Evolutionary conservation across 2,888 invertebrate species (phyloP).

Genomic region (Pterostichus niger): DNA sequence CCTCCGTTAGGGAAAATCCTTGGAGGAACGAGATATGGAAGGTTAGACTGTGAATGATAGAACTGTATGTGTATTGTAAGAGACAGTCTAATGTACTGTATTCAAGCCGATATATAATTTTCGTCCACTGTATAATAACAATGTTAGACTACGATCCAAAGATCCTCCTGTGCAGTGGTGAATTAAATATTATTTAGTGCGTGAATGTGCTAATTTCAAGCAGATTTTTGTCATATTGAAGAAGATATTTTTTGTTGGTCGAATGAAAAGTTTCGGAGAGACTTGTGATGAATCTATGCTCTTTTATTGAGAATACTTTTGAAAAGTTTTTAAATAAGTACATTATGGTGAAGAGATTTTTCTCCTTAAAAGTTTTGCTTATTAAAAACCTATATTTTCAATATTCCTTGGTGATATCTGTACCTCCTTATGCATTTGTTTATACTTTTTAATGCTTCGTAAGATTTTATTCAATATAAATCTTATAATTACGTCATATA

Average conservation of each 20-base stretch:
- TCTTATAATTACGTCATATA: too few species aligned
- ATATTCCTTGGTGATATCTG: too few species aligned
- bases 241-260: neutral
- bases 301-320: slow-evolving; percentile 57
- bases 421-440: too few species aligned
- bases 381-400: slow-evolving; percentile 42
- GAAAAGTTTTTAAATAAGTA: slow-evolving; percentile 34
- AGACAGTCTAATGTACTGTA: slow-evolving; percentile 28
- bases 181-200: slow-evolving; percentile 53
- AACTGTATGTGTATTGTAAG: neutral
- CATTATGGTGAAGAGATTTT: slow-evolving; percentile 27
- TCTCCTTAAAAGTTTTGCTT: slow-evolving; percentile 43
- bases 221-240: slow-evolving; percentile 4
- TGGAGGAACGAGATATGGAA: neutral
- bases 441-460: too few species aligned
- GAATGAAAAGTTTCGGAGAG: neutral
- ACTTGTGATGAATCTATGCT: slow-evolving; percentile 42
- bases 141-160: slow-evolving; percentile 58
- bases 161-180: slow-evolving; percentile 27
- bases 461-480: too few species aligned
- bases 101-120: slow-evolving; percentile 66
- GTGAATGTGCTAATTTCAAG: slow-evolving; percentile 35
- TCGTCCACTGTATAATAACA: slow-evolving; percentile 65
- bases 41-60: slow-evolving; percentile 44
- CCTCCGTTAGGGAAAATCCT: slow-evolving; percentile 4